A percentile compares a stretch with the other conserved stretches of the same genome.
Conservation (phyloP, 2,888 invertebrate genomes). For the Tuberolachnus salignus region DNA sequence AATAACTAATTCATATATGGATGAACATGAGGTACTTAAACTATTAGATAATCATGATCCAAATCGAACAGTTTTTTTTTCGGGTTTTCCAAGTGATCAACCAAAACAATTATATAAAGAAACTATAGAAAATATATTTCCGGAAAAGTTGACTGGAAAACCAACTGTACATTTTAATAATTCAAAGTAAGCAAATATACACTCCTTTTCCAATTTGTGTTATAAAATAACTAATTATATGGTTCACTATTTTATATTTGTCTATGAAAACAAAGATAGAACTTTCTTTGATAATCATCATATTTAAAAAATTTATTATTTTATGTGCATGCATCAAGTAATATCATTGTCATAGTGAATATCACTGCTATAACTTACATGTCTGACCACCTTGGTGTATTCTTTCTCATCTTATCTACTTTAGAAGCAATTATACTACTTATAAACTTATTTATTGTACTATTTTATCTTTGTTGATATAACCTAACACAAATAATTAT, state of each 20-base stretch:
- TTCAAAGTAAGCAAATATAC: conserved; percentile 66
- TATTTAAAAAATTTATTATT: too few relatives aligned
- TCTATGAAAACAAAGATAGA: too few relatives aligned
- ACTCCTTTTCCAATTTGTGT: not conserved
- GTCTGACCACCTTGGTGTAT: too few relatives aligned
- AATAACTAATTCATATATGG: conserved; percentile 65
- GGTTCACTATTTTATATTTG: too few relatives aligned
- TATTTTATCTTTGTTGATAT: conserved; percentile 3
- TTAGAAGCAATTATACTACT: too few relatives aligned
- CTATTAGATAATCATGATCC: conserved; percentile 77
- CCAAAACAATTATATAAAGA: conserved; percentile 74
- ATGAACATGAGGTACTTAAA: conserved; percentile 73
- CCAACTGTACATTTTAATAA: conserved; percentile 63
- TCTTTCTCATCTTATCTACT: too few relatives aligned
- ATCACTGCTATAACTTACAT: too few relatives aligned
- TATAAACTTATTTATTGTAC: too few relatives aligned
- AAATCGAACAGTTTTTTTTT: conserved; percentile 73
- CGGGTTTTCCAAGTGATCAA: conserved; percentile 66
- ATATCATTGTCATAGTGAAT: too few relatives aligned
- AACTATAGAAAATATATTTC: conserved; percentile 69
- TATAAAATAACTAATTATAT: too few relatives aligned
- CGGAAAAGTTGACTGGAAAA: conserved; percentile 64
- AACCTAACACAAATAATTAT: not conserved
- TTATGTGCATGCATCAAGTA: too few relatives aligned
- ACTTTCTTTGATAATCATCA: too few relatives aligned